These are phyloP conservation scores for Naso thynnoides DNA, from an alignment of 2,797 vertebrate genomes.

Conservation along the genomic window DNA sequence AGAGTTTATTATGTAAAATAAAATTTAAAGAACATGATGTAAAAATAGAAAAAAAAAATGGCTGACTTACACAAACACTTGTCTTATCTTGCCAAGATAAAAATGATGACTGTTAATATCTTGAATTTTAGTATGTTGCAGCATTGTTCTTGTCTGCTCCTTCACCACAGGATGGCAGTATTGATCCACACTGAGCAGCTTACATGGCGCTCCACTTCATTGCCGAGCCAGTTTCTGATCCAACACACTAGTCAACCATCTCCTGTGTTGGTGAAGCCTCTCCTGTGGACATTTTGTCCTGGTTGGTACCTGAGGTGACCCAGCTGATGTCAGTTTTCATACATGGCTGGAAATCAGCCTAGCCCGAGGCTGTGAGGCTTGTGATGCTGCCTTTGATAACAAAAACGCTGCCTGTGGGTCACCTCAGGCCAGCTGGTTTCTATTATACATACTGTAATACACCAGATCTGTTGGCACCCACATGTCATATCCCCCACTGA, in stretches of 20 bases:
- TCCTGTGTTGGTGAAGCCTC: constrained; percentile 37
- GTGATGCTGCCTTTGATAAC: constrained; percentile 32
- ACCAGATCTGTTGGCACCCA: constrained; percentile 11
- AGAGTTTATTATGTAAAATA: background rate
- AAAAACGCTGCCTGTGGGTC: constrained; percentile 35
- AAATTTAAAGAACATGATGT: too few relatives aligned
- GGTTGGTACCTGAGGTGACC: background rate
- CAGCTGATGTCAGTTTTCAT: constrained; percentile 44
- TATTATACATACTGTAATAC: constrained; percentile 19
- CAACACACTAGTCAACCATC: constrained; percentile 19
- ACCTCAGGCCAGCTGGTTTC: constrained; percentile 21
- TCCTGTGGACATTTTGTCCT: constrained; percentile 14
- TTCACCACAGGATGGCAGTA: constrained; percentile 64
- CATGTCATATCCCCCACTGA: constrained; percentile 8
- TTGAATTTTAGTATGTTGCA: background rate
- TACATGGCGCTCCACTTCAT: background rate
- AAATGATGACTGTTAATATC: background rate
- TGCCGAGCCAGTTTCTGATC: constrained; percentile 28
- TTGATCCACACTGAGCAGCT: constrained; percentile 16
- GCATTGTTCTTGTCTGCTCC: background rate
- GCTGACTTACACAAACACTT: background rate
- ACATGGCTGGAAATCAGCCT: constrained; percentile 43
- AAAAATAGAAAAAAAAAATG: too few relatives aligned
- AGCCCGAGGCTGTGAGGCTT: constrained; percentile 24
- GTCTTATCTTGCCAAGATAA: background rate